Evolutionary conservation across 2,113 vertebrate genomes (phyloP).

Genomic region (Spheniscus mendiculus): DNA sequence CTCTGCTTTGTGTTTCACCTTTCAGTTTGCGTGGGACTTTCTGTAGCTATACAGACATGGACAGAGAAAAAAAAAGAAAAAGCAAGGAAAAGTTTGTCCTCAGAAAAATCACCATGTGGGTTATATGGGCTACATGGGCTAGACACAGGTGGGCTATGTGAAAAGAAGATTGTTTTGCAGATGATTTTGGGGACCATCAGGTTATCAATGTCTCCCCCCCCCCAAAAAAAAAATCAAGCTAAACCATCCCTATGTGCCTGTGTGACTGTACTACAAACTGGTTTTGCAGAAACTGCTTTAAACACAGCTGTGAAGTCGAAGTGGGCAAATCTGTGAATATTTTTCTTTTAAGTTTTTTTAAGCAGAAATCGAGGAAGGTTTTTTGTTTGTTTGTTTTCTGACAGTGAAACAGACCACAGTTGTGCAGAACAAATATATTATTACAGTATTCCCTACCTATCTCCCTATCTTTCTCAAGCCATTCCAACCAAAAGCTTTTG

Average conservation of each 20-base stretch:
- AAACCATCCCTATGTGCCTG: neutral
- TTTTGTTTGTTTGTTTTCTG: neutral
- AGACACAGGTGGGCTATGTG: neutral
- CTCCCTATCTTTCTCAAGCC: neutral
- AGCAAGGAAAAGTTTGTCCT: neutral
- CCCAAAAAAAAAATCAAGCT: neutral
- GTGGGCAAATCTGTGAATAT: neutral
- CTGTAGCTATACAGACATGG: neutral
- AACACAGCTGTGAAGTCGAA: neutral
- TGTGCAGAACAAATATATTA: neutral
- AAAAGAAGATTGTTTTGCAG: neutral
- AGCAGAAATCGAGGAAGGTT: neutral
- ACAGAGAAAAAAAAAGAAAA: neutral
- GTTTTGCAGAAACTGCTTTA: neutral
- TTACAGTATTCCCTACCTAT: neutral
- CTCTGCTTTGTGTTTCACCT: neutral
- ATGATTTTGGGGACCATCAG: neutral
- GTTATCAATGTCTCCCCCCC: neutral
- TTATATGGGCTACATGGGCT: neutral
- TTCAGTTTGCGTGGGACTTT: neutral
- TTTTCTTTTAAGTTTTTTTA: neutral
- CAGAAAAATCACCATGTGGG: neutral
- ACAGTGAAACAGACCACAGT: neutral
- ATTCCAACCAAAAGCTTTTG: constrained; percentile 22
- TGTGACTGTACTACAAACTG: neutral